phyloP scores from a whole-genome alignment of 2,888 invertebrate species.

The Allolobophora icterica region DNA sequence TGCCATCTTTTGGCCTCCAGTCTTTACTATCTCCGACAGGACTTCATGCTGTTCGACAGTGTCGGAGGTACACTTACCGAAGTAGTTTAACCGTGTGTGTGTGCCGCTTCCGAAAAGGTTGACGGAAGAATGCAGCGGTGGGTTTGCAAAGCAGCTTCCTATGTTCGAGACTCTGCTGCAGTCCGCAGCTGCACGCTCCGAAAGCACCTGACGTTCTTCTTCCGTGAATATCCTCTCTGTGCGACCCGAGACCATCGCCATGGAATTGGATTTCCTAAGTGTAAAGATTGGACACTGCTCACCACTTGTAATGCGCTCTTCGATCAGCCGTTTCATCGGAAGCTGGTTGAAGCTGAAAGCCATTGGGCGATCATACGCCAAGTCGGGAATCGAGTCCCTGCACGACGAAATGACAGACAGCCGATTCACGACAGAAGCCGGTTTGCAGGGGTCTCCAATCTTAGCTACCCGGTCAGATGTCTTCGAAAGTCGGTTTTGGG shows the following conservation, averaged over 20 bases:
- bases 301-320: neutral
- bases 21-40: neutral
- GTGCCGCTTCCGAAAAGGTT: neutral
- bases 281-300: neutral
- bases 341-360: neutral
- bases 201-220: neutral
- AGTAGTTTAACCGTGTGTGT: neutral
- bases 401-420: neutral
- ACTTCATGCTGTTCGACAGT: neutral
- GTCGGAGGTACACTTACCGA: neutral
- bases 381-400: neutral
- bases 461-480: neutral
- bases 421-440: neutral
- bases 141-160: neutral
- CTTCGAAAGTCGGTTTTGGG: neutral
- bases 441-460: neutral
- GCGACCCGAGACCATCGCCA: neutral
- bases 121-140: neutral
- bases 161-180: neutral
- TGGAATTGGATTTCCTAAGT: neutral
- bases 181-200: neutral
- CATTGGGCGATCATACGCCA: neutral
- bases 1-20: neutral
- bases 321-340: neutral
- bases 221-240: neutral